Evolutionary conservation across 1,140 invertebrate species (phyloP).

Genomic region (Dinoponera quadriceps): DNA sequence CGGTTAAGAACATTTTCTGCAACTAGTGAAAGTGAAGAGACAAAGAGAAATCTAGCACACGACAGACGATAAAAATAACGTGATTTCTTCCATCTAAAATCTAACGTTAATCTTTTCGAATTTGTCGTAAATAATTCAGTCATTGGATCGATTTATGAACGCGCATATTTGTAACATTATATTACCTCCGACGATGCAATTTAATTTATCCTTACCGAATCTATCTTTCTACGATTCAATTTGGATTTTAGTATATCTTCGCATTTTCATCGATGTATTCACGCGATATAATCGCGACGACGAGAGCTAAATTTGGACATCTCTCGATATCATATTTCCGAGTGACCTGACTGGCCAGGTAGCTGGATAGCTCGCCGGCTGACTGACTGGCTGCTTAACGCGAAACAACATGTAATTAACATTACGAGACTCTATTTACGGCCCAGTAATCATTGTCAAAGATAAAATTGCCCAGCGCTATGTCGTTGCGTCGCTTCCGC

Average conservation of each 20-base stretch:
- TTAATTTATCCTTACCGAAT: background rate
- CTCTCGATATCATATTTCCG: constrained; percentile 15
- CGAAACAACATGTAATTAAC: constrained; percentile 43
- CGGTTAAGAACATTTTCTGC: too few relatives aligned
- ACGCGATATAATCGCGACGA: background rate
- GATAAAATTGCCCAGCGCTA: constrained; percentile 33
- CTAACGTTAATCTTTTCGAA: too few relatives aligned
- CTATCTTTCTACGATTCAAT: background rate
- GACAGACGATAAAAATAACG: too few relatives aligned
- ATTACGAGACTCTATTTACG: constrained; percentile 42
- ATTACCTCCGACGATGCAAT: background rate
- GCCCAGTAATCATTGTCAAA: constrained; percentile 28
- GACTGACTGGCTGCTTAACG: background rate
- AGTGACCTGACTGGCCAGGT: background rate
- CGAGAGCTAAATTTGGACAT: background rate
- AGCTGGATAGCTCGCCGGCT: too few relatives aligned
- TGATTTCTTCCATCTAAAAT: too few relatives aligned
- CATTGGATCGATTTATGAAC: too few relatives aligned
- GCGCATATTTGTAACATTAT: too few relatives aligned
- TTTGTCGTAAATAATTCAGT: too few relatives aligned
- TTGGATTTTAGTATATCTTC: too few relatives aligned
- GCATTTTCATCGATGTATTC: constrained; percentile 5
- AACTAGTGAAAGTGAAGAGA: too few relatives aligned
- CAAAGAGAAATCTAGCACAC: too few relatives aligned
- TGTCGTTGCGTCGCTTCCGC: background rate